Base-by-base conservation (phyloP, 1,140 invertebrate species). In the Tribolium castaneum region DNA sequence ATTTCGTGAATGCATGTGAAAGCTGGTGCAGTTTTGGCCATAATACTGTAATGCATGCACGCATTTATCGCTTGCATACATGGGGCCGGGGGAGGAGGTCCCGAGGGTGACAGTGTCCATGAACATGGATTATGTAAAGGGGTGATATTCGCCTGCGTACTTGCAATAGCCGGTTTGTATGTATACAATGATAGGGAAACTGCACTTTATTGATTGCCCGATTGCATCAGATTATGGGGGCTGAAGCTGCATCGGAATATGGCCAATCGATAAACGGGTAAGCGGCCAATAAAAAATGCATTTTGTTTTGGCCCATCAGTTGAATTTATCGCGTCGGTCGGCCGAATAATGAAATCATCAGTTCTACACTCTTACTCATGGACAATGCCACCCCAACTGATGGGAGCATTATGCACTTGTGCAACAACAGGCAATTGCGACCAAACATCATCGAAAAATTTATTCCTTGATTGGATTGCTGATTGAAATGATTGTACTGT, bases 221-320 rank as follows among this genome's bases (percentile, higher is more conserved):
- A 25, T 62, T 66, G 59, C 59, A 66, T 66, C 59, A 14, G 59
- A 66, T 66, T 66, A 66, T 34, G 59, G 34, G 59, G 59, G 59
- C 35, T 66, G 59, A 34, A 10, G 59, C 54, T 59, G 54, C 54
- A 59, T 19, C 54, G 19, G 10, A 59, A 59, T 45, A 45, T 22
- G n/a, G 54, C 54, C 59, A 66, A 66, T 66, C 59, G 59, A 66
- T 66, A 35, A 22, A 35, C 30, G 30, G 12, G 59, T n/a, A 35
- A 66, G 59, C 59, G 59, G 59, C 30, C 59, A 66, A 25, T 66
- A 35, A 66, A 66, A 66, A 66, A 66, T 66, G 12, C 30, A 66
- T 34, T 66, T 66, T 35, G 59, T 66, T 66, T 52, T 35, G 2
- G 59, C 25, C 25, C 59, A 35, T 35, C 59, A 30, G 10, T 59